These are phyloP conservation scores for Solen grandis DNA, from an alignment of 1,140 invertebrate species.

Conservation along the genomic window DNA sequence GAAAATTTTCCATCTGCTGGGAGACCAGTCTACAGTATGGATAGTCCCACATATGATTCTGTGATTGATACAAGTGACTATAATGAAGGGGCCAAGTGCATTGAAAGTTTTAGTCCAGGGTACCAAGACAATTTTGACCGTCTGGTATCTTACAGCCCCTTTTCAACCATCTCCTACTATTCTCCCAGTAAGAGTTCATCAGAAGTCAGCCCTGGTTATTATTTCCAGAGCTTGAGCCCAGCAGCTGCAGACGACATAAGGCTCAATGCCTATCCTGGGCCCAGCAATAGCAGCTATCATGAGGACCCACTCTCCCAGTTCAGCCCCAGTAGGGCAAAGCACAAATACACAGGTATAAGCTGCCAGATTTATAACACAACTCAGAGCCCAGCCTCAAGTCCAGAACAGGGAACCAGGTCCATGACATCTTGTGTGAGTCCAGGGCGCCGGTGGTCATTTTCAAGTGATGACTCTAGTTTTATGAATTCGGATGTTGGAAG, in stretches of 20 bases:
- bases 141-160: conserved; percentile 49
- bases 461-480: background rate
- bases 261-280: conserved; percentile 5
- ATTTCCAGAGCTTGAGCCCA: background rate
- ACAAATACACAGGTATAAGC: conserved; percentile 22
- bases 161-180: conserved; percentile 56
- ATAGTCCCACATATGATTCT: conserved; percentile 67
- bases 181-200: conserved; percentile 26
- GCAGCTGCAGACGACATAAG: background rate
- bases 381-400: background rate
- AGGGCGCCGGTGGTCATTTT: background rate
- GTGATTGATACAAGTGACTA: conserved; percentile 48
- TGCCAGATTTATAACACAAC: conserved; percentile 13
- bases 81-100: conserved; percentile 20
- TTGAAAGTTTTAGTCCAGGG: conserved; percentile 29
- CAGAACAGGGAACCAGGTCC: background rate
- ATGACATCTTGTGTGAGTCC: background rate
- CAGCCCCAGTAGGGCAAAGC: background rate
- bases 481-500: too few relatives aligned
- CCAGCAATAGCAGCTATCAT: background rate
- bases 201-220: conserved; percentile 24
- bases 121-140: background rate
- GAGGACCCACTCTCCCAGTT: background rate
- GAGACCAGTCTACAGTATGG: conserved; percentile 60
- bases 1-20: background rate